Base-by-base conservation (phyloP, 2,888 invertebrate genomes). In the Himalopsyche tibetana region DNA sequence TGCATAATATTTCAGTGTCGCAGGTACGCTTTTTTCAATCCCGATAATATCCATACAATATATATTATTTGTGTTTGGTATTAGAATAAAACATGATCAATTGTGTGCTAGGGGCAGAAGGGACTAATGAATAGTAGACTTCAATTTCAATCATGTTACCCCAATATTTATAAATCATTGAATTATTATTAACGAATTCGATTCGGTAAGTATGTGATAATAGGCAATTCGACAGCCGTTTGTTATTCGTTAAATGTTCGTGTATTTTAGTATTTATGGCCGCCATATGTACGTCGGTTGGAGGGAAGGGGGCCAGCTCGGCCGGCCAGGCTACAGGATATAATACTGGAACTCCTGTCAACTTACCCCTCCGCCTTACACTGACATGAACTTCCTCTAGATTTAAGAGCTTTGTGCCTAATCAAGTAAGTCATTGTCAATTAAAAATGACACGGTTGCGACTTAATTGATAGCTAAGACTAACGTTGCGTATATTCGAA, bases 341-440 rank as follows among this genome's bases (percentile, higher is more conserved):
- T 63, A 19, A 63, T 63, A 63, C 19, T 63, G 63, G 19, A 63
- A 63, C 63, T 63, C 63, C 63, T 63, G 63, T 63, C 63, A 63
- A 63, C 63, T 63, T 63, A 63, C 63, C 63, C 63, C 63, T 63
- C 63, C 63, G 63, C 63, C 19, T 63, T 63, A 63, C 11, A 63
- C 63, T 63, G 63, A 63, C 63, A 63, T 63, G 63, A 63, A 63
- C 63, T 63, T 63, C 63, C 63, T 63, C 28, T 63, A 6, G 28
- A 63, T 63, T 19, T 19, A 63, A 63, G 63, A 63, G 63, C 63
- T 63, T 63, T 63, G 63, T 63, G 63, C 63, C 63, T 63, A 63
- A 63, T 63, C 63, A 63, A 63, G 63, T 63, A 63, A 63, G 63
- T 63, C 63, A 63, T 63, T 63, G 63, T 63, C 63, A 63, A 63